Evolutionary conservation across 1,140 invertebrate species (phyloP), one percentile per base, ranked within the genome.

Genomic region (Apis laboriosa): DNA sequence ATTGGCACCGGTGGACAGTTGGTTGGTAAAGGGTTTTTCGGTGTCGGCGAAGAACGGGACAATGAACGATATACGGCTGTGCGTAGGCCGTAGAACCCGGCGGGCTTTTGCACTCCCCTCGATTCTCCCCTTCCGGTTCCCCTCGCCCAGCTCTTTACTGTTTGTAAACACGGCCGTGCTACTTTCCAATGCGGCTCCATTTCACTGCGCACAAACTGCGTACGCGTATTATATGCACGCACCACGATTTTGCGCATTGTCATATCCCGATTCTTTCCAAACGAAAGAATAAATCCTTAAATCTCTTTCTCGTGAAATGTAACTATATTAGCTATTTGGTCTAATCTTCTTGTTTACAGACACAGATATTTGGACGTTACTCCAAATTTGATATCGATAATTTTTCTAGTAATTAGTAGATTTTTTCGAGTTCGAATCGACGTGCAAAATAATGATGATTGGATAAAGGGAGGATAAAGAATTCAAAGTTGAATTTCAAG

Each of bases 101-200:
- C 78, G 61, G 68, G 88, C 84, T 84, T 89, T 89, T 76, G 70
- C 89, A 73, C 82, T 49, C 90, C 84, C 76, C 63, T 68, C 64
- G 53, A 67, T 55, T 68, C 77, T 13, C 77, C 56, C 28, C 81
- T 78, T 60, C 61, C 78, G 58, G 55, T 55, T 55, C 55, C 74
- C 58, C 78, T 71, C 55, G 79, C 71, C 79, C 66, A 63, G 43
- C 84, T 80, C 80, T 88, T 88, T 86, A 84, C 86, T 90, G 90
- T 91, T 91, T 91, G 89, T 90, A 91, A 91, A 90, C 90, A 90
- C 87, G 77, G 84, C 85, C 86, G 89, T 87, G 77, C 88, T 90
- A 90, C 90, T 90, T 90, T 90, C 86, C 83, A 85, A 88, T 86
- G 90, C 86, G 84, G 76, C 86, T 88, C 84, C 87, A 77, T 88